A percentile compares a stretch with the other conserved stretches of the same genome.
phyloP scores from a whole-genome alignment of 1,140 invertebrate genomes.

The Wiebesia pumilae region DNA sequence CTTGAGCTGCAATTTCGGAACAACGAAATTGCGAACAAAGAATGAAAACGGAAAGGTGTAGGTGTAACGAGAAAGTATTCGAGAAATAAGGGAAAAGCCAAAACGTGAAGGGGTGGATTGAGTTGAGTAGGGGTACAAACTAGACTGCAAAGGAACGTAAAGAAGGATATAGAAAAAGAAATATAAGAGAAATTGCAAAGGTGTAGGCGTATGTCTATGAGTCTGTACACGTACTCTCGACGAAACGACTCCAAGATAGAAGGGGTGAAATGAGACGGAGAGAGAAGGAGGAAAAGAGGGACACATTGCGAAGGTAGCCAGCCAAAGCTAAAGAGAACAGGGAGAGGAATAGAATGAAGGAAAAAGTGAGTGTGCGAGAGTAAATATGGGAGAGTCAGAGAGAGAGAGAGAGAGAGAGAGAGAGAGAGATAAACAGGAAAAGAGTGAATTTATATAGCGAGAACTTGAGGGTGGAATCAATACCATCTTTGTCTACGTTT shows the following conservation, averaged over 20 bases:
- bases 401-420: background rate
- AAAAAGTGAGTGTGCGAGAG: background rate
- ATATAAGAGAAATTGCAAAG: constrained; percentile 6
- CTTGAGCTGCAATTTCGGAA: background rate
- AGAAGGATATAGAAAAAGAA: constrained; percentile 19
- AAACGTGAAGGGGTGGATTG: background rate
- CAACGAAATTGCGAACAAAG: background rate
- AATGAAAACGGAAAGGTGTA: background rate
- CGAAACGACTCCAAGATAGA: background rate
- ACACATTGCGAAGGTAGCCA: constrained; percentile 26
- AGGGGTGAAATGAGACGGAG: constrained; percentile 27
- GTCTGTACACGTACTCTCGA: background rate
- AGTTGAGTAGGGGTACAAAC: background rate
- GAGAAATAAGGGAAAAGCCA: constrained; percentile 1
- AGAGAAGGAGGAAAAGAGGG: background rate
- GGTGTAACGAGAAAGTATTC: background rate
- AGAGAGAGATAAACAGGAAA: background rate
- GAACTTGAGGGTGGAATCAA: constrained; percentile 63
- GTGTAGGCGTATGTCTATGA: background rate
- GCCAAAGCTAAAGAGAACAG: background rate
- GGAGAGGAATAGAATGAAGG: constrained; percentile 2
- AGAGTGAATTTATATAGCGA: background rate
- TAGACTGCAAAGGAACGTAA: constrained; percentile 18
- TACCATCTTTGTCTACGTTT: constrained; percentile 58
- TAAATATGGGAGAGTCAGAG: background rate